Conservation (phyloP, 2,888 invertebrate species). For the Zele albiditarsus region DNA sequence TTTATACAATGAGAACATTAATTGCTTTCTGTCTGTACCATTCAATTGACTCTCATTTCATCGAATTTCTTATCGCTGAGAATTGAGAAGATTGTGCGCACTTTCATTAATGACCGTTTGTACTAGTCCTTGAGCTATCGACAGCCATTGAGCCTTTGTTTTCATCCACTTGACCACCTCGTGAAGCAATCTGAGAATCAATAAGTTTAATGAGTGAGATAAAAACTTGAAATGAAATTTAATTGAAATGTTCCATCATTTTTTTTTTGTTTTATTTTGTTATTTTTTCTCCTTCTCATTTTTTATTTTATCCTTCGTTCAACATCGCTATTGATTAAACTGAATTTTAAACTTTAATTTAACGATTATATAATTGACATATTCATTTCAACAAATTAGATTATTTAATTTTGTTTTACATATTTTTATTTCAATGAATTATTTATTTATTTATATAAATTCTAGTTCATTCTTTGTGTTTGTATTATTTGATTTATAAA, state of each 20-base stretch:
- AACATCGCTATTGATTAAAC: too few species aligned
- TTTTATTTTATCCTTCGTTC: not conserved
- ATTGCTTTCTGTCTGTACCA: not conserved
- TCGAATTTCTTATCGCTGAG: not conserved
- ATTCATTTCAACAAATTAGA: too few species aligned
- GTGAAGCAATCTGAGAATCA: not conserved
- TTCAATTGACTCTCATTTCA: not conserved
- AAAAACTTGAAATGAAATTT: not conserved
- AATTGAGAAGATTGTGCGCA: not conserved
- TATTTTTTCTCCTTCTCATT: not conserved
- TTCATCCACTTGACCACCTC: not conserved
- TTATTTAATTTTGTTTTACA: too few species aligned
- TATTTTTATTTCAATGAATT: conserved; percentile 3
- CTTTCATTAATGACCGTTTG: conserved; percentile 7
- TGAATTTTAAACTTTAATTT: too few species aligned
- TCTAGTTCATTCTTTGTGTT: too few species aligned
- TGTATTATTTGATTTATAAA: too few species aligned
- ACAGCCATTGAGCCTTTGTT: not conserved
- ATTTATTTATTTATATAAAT: not conserved
- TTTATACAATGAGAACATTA: not conserved
- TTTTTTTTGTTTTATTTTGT: not conserved
- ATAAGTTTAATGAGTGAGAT: conserved; percentile 4
- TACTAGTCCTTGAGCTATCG: not conserved
- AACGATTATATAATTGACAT: too few species aligned
- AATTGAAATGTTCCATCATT: not conserved